Base-by-base conservation (phyloP, 2,888 invertebrate species). In the Rhagium mordax region DNA sequence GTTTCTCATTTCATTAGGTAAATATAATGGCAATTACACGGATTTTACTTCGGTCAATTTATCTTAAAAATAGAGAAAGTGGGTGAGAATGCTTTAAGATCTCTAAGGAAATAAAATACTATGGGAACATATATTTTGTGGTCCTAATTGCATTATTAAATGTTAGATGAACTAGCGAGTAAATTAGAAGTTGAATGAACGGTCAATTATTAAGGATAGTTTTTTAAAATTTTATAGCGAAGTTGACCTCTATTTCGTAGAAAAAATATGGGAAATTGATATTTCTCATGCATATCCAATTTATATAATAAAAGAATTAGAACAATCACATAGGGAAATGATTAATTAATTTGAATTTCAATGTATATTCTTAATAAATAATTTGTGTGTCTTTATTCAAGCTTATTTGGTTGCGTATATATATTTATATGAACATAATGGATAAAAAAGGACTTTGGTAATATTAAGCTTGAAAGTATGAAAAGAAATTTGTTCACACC, bases 1-100 rank as follows among this genome's bases (percentile, higher is more conserved):
- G 18, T 64, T 65, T 53, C 33, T 20, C 29, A 33, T 13, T 51
- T 29, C 53, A 65, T 65, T 65, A 53, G 65, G 18, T 33, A 53
- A 21, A 53, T 10, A 3, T 48, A 33, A 53, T 48, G 51, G 65
- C 29, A 29, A 29, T 33, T 53, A 16, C 33, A 53, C 53, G 27
- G 49, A 53, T 65, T 41, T 55, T 53, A 18, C 24, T 24, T 27
- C 24, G 24, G 16, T 49, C 27, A 13, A 20, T 16, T 4, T 55
- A n/a, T n/a, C 18, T 64, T 64, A 49, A 49, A 65, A 13, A 2
- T n/a, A 29, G 65, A 65, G 65, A 65, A 65, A 65, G 65, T 53
- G 16, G 29, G 18, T 21, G 51, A 24, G 48, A 64, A 3, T 13
- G n/a, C 1, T 49, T 53, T 65, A 18, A n/a, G 33, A 5, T 13